Evolutionary conservation across 2,888 invertebrate species (phyloP).

Genomic region (Scotopteryx bipunctaria): DNA sequence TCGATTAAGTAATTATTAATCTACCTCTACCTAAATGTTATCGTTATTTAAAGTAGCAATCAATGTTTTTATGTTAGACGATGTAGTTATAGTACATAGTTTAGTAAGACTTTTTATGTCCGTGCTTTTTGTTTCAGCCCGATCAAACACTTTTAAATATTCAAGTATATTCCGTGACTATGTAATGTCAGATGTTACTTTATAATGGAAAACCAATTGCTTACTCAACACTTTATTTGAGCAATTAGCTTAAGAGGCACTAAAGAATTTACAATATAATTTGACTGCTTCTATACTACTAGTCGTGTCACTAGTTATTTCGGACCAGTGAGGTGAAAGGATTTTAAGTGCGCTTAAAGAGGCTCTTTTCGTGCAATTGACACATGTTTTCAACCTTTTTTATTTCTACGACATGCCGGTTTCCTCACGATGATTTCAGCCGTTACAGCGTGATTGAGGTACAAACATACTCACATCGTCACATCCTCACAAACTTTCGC

Average conservation of each 20-base stretch:
- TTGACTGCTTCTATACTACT: not conserved
- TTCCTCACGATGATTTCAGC: too few species aligned
- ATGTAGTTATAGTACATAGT: too few species aligned
- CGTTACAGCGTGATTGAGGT: too few species aligned
- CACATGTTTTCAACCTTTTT: too few species aligned
- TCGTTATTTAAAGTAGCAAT: not conserved
- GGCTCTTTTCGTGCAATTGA: too few species aligned
- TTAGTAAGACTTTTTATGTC: not conserved
- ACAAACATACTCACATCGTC: too few species aligned
- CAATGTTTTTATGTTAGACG: not conserved
- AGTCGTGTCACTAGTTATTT: too few species aligned
- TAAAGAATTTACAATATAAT: not conserved
- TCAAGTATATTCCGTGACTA: not conserved
- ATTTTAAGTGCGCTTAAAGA: too few species aligned
- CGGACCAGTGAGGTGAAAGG: too few species aligned
- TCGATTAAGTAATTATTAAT: not conserved
- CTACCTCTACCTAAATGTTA: not conserved
- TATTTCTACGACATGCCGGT: too few species aligned
- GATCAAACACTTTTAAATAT: not conserved
- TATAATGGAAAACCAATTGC: constrained; percentile 5
- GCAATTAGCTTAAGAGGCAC: not conserved
- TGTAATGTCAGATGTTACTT: constrained; percentile 1
- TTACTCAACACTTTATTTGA: not conserved
- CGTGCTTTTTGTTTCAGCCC: not conserved
- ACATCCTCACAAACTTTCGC: too few species aligned